These are phyloP conservation scores for Benthosema pterotum DNA, from an alignment of 2,797 vertebrate genomes.

Conservation along the genomic window DNA sequence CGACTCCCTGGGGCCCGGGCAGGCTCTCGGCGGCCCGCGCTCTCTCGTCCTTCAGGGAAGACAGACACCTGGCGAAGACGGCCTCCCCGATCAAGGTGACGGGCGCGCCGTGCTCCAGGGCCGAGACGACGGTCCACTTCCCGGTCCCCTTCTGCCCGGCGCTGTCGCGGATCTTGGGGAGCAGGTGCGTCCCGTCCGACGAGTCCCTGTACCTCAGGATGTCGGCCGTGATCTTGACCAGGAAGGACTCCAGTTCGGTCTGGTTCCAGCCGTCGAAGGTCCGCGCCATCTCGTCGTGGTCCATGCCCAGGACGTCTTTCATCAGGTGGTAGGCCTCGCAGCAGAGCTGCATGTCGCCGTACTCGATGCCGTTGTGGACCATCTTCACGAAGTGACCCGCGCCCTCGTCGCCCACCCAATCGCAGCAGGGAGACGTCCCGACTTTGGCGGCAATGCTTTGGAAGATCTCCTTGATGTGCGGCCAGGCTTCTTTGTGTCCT, in stretches of 20 bases:
- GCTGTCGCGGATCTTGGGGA: conserved; percentile 94
- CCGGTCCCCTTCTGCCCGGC: conserved; percentile 98
- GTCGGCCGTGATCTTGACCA: conserved; percentile 96
- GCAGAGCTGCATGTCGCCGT: conserved; percentile 99
- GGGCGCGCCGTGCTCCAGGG: conserved; percentile 93
- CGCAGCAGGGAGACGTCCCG: conserved; percentile 94
- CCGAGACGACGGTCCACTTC: conserved; percentile 97
- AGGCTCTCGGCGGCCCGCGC: conserved; percentile 88
- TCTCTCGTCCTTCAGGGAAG: conserved; percentile 93
- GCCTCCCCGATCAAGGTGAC: conserved; percentile 98
- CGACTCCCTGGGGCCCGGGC: conserved; percentile 78
- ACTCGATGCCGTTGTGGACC: conserved; percentile 99
- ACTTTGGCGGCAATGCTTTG: conserved; percentile 97
- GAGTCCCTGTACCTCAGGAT: conserved; percentile 90
- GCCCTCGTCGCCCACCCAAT: conserved; percentile 99
- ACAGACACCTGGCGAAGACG: conserved; percentile 96
- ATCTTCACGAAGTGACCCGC: conserved; percentile 98
- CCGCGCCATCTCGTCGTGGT: conserved; percentile 92
- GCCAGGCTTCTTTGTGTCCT: conserved; percentile 96
- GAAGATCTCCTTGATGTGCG: conserved; percentile 95
- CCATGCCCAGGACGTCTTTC: conserved; percentile 92
- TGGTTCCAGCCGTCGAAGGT: conserved; percentile 93
- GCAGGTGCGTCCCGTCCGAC: conserved; percentile 84
- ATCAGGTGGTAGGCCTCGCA: conserved; percentile 98
- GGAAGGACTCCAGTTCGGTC: conserved; percentile 95